These are phyloP conservation scores for Halocaridina rubra DNA, from an alignment of 2,888 invertebrate genomes.

Conservation along the genomic window DNA sequence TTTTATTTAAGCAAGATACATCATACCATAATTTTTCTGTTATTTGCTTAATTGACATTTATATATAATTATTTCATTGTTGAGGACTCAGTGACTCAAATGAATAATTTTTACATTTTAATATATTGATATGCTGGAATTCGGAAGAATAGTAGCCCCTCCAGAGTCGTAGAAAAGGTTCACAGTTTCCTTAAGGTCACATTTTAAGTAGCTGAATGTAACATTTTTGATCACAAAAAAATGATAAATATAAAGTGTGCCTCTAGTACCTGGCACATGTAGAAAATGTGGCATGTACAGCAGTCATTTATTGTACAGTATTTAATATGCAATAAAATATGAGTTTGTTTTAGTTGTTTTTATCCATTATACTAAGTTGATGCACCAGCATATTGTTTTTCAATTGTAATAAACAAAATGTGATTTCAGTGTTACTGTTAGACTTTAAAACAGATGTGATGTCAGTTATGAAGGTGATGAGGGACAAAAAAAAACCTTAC, in stretches of 20 bases:
- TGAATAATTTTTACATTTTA: background rate
- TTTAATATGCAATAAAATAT: conserved; percentile 58
- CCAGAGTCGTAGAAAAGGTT: conserved; percentile 30
- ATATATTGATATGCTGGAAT: too few species aligned
- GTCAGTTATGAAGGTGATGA: too few species aligned
- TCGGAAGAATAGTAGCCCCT: conserved; percentile 22
- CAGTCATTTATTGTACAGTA: conserved; percentile 56
- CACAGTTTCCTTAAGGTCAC: conserved; percentile 31
- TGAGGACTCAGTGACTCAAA: background rate
- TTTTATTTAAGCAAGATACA: background rate
- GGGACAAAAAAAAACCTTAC: too few species aligned
- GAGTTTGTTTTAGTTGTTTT: conserved; percentile 53
- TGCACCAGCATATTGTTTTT: too few species aligned
- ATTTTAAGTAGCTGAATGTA: conserved; percentile 16
- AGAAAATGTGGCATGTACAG: conserved; percentile 51
- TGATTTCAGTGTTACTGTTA: too few species aligned
- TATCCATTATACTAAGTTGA: too few species aligned
- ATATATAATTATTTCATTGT: background rate
- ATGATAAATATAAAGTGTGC: too few species aligned
- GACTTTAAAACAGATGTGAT: too few species aligned
- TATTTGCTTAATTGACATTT: background rate
- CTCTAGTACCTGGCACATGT: conserved; percentile 24
- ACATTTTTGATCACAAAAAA: conserved; percentile 33
- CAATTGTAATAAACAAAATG: too few species aligned
- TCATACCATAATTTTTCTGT: background rate